Conservation (phyloP, 2,113 vertebrate genomes). For the Rhinolophus sinicus region DNA sequence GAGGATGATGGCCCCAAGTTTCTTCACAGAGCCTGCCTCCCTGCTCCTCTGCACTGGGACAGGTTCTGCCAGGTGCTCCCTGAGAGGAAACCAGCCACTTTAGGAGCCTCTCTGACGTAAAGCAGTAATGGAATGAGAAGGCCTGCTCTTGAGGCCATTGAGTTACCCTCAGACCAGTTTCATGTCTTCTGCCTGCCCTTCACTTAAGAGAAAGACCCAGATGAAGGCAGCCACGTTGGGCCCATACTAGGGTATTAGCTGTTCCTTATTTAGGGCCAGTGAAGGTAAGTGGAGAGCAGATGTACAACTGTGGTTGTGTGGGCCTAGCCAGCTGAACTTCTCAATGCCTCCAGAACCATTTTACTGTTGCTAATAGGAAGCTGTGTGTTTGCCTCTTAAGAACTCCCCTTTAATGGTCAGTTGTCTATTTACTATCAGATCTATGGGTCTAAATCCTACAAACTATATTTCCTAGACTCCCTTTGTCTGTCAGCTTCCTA, state of each 20-base stretch:
- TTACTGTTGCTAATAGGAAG: neutral
- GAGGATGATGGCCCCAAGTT: neutral
- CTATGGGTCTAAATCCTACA: neutral
- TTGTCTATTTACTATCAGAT: neutral
- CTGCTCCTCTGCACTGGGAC: neutral
- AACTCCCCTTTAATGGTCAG: neutral
- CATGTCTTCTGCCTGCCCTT: neutral
- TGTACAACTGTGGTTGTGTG: neutral
- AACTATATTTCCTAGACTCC: neutral
- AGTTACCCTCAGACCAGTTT: neutral
- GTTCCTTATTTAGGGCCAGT: neutral
- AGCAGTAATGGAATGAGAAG: neutral
- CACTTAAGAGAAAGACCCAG: neutral
- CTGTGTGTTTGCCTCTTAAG: neutral
- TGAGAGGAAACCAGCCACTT: neutral
- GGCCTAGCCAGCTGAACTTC: neutral
- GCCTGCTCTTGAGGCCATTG: neutral
- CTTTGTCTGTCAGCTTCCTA: constrained; percentile 8
- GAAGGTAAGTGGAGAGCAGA: neutral
- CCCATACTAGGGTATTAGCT: neutral
- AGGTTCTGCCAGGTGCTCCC: neutral
- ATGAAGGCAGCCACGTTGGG: neutral
- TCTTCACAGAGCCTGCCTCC: neutral
- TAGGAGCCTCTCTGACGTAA: neutral
- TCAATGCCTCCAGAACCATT: neutral